phyloP scores from a whole-genome alignment of 2,888 invertebrate genomes.

The Lasioglossum villosulum region DNA sequence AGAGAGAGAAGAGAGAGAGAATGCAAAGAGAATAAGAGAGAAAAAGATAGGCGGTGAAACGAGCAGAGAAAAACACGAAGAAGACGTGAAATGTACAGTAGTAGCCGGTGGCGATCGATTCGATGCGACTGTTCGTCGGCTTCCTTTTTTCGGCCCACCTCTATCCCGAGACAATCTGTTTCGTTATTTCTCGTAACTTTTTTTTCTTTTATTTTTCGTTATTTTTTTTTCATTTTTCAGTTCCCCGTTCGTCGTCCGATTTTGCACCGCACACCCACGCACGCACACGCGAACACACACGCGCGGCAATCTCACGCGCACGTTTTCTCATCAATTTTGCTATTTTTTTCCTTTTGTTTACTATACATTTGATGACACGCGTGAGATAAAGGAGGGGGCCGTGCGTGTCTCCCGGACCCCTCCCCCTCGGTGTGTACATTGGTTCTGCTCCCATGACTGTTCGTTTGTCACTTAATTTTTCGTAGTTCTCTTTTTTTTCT shows the following conservation, averaged over 20 bases:
- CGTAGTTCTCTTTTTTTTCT: slow-evolving; percentile 18
- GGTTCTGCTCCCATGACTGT: slow-evolving; percentile 31
- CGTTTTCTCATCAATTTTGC: slow-evolving; percentile 25
- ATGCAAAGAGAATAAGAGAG: slow-evolving; percentile 13
- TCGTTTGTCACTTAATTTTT: slow-evolving; percentile 18
- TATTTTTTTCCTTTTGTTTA: neutral
- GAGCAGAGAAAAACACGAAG: slow-evolving; percentile 43
- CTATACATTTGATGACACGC: neutral
- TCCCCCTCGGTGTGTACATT: slow-evolving; percentile 46
- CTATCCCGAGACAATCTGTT: slow-evolving; percentile 38
- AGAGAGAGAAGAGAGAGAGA: slow-evolving; percentile 24
- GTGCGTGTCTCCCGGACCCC: neutral
- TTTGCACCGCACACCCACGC: slow-evolving; percentile 81
- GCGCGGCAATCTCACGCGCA: slow-evolving; percentile 61
- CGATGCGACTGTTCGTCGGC: slow-evolving; percentile 34
- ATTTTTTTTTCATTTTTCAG: slow-evolving; percentile 60
- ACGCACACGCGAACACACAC: slow-evolving; percentile 69
- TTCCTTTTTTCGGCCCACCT: slow-evolving; percentile 21
- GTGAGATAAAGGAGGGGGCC: slow-evolving; percentile 8
- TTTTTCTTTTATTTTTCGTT: neutral
- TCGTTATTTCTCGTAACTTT: slow-evolving; percentile 4
- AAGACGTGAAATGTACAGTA: slow-evolving; percentile 52
- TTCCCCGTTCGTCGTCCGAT: slow-evolving; percentile 68
- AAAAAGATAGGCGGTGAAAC: slow-evolving; percentile 20
- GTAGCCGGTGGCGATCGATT: slow-evolving; percentile 41